These are phyloP conservation scores for Brachyalestes nurse DNA, from an alignment of 2,797 vertebrate species.

Conservation along the genomic window DNA sequence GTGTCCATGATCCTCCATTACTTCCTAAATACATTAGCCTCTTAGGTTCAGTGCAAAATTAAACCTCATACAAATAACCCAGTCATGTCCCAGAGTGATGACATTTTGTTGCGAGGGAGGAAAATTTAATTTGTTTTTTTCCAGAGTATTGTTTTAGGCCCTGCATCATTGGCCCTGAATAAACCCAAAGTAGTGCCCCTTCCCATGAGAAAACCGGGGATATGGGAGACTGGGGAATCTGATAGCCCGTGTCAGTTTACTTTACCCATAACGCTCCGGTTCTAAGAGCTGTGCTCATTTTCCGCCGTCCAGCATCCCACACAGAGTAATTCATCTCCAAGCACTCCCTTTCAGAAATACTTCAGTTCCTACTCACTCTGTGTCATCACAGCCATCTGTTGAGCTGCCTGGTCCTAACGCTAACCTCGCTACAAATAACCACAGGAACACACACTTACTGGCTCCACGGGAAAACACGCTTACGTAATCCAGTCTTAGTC, in stretches of 20 bases:
- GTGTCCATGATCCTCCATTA: no score
- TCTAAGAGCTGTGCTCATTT: slow-evolving; percentile 58
- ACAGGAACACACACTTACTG: slow-evolving; percentile 19
- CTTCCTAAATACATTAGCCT: no score
- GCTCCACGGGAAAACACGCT: slow-evolving; percentile 15
- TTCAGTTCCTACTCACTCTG: slow-evolving; percentile 40
- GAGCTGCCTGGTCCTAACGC: slow-evolving; percentile 7
- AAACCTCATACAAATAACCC: no score
- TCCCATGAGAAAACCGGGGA: background rate
- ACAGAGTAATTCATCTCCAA: slow-evolving; percentile 45
- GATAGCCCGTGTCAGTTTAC: slow-evolving; percentile 60
- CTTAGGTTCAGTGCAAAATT: no score
- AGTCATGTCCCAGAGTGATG: no score
- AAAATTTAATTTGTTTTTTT: background rate
- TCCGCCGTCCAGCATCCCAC: slow-evolving; percentile 46
- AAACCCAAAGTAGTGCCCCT: slow-evolving; percentile 4
- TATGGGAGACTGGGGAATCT: slow-evolving; percentile 56
- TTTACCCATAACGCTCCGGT: slow-evolving; percentile 59
- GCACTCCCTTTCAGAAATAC: slow-evolving; percentile 25
- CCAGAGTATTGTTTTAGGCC: no score
- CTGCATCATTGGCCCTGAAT: background rate
- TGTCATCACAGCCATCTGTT: slow-evolving; percentile 48
- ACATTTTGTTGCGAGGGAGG: background rate
- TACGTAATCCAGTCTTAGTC: background rate
- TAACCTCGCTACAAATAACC: slow-evolving; percentile 32